phyloP scores from a whole-genome alignment of 2,888 invertebrate genomes.

The Arctia plantaginis region DNA sequence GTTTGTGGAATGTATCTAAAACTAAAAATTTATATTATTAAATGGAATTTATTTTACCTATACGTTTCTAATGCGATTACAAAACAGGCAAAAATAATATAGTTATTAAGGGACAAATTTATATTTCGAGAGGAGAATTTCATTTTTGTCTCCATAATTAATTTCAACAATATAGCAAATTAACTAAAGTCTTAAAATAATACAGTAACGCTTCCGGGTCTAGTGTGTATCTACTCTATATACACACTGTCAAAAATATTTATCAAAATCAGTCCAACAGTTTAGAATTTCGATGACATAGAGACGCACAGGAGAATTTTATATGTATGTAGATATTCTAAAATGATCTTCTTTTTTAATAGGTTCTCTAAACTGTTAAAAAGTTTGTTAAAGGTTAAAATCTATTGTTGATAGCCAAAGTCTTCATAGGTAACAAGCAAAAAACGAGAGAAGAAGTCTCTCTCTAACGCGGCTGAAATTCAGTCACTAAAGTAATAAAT shows the following conservation, averaged over 20 bases:
- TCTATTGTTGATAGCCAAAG: not conserved
- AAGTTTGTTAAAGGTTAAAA: no score
- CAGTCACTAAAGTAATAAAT: not conserved
- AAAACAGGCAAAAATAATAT: not conserved
- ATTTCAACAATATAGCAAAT: not conserved
- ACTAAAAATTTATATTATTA: not conserved
- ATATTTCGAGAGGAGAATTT: not conserved
- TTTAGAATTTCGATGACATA: no score
- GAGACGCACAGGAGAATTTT: no score
- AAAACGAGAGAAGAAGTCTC: not conserved
- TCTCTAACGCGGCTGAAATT: not conserved
- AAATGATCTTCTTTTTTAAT: no score
- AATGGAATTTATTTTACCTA: not conserved
- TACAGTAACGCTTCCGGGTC: no score
- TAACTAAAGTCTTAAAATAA: not conserved
- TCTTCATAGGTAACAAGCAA: not conserved
- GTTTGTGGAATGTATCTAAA: not conserved
- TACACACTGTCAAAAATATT: no score
- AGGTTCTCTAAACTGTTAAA: no score
- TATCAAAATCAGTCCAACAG: not conserved
- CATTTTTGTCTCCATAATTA: not conserved
- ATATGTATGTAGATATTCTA: no score
- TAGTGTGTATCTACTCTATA: no score
- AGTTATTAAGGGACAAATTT: no score
- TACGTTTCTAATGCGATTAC: not conserved